Evolutionary conservation across 92 coral and sea anemone species (phyloP).

Genomic region (Metridium senile): DNA sequence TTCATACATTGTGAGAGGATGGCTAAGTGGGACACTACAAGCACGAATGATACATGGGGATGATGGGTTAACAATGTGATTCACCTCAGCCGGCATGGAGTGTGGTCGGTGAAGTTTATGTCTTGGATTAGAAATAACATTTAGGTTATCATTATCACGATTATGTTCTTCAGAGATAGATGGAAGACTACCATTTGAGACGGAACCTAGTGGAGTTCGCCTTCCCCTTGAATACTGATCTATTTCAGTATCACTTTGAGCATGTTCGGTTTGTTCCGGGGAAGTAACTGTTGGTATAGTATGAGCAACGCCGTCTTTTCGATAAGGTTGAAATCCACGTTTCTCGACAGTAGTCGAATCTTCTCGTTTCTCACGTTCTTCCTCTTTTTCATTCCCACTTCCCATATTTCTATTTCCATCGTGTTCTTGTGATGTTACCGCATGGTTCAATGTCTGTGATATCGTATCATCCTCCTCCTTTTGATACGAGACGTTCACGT

Average conservation of each 20-base stretch:
- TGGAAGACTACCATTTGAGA: constrained; percentile 24
- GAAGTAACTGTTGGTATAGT: not conserved
- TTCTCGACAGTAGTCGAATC: not conserved
- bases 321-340: constrained; percentile 32
- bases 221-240: constrained; percentile 31
- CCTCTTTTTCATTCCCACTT: not conserved
- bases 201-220: constrained; percentile 30
- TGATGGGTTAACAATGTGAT: not conserved
- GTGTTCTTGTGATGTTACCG: not conserved
- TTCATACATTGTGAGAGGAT: not conserved
- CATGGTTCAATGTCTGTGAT: no score
- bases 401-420: not conserved
- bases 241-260: not conserved
- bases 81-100: constrained; percentile 27
- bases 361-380: not conserved
- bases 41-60: constrained; percentile 8
- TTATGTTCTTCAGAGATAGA: constrained; percentile 33
- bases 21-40: constrained; percentile 29
- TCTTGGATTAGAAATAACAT: not conserved
- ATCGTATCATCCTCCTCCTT: constrained; percentile 62
- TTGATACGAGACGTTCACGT: constrained; percentile 70
- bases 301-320: not conserved
- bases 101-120: constrained; percentile 13
- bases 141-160: no score
- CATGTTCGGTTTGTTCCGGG: not conserved